Percentiles rank a stretch among this genome's conserved stretches.
These are phyloP conservation scores for Plectrocnemia conspersa DNA, from an alignment of 1,140 invertebrate species.

Conservation along the genomic window DNA sequence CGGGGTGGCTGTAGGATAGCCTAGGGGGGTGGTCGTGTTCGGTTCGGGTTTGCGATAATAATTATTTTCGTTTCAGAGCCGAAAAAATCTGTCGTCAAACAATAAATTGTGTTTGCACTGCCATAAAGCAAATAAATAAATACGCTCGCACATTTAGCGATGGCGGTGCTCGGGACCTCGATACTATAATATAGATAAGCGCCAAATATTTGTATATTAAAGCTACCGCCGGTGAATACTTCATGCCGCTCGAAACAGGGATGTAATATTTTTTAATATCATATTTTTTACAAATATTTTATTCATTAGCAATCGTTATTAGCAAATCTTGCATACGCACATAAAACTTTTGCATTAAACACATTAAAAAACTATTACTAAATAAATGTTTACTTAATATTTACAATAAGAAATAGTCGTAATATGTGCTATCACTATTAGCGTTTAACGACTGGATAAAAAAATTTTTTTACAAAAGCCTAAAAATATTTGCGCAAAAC, in stretches of 20 bases:
- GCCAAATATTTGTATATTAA: conserved; percentile 37
- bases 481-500: not conserved
- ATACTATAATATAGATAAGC: conserved; percentile 35
- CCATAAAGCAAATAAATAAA: conserved; percentile 35
- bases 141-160: conserved; percentile 29
- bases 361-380: no score
- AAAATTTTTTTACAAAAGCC: not conserved
- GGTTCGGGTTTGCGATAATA: conserved; percentile 28
- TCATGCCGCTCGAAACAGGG: conserved; percentile 28
- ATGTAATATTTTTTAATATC: conserved; percentile 10
- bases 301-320: not conserved
- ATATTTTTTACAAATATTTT: no score
- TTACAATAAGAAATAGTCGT: no score
- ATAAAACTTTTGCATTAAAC: no score
- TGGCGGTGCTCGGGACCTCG: conserved; percentile 23
- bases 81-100: conserved; percentile 37
- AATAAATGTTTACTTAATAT: no score
- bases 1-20: not conserved
- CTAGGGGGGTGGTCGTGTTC: not conserved
- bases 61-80: conserved; percentile 37
- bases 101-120: conserved; percentile 36
- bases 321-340: not conserved
- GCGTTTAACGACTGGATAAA: no score
- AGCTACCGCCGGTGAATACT: conserved; percentile 36
- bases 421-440: no score